Evolutionary conservation across 2,888 invertebrate genomes (phyloP).

Genomic region (Drosophila prolongata): DNA sequence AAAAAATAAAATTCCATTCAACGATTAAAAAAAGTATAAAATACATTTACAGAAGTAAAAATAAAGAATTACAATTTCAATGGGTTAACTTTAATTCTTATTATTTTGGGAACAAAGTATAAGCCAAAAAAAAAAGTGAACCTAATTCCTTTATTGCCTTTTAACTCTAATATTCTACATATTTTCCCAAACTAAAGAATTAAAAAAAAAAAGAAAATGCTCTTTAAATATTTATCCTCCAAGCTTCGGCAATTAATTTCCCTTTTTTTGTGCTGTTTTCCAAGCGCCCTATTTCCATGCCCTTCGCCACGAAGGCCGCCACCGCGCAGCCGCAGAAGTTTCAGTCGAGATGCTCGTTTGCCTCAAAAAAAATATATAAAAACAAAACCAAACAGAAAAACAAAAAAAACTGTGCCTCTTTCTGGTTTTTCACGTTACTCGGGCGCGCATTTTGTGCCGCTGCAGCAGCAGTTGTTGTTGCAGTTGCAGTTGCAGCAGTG

Average conservation of each 20-base stretch:
- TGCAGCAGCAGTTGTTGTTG: conserved; percentile 35
- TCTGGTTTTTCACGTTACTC: conserved; percentile 77
- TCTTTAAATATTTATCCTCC: background rate
- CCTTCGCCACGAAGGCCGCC: conserved; percentile 47
- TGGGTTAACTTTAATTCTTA: too few relatives aligned
- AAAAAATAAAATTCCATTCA: too few relatives aligned
- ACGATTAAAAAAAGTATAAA: too few relatives aligned
- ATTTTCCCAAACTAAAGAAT: background rate
- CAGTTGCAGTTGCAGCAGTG: conserved; percentile 47
- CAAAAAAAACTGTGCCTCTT: conserved; percentile 71
- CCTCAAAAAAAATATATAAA: conserved; percentile 49
- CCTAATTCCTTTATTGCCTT: background rate
- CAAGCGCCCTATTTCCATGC: conserved; percentile 40
- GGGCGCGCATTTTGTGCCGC: conserved; percentile 47
- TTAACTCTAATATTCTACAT: background rate
- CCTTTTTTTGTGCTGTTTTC: conserved; percentile 16
- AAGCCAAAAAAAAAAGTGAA: too few relatives aligned
- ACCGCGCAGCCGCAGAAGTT: conserved; percentile 36
- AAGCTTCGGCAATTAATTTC: conserved; percentile 7
- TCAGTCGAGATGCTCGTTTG: conserved; percentile 49
- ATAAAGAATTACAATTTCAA: too few relatives aligned
- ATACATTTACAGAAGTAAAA: too few relatives aligned
- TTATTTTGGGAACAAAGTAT: too few relatives aligned
- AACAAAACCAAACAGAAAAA: conserved; percentile 36
- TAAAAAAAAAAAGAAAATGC: background rate